Percentiles rank a stretch among this genome's conserved stretches.
phyloP scores from a whole-genome alignment of 2,888 invertebrate genomes.

The Ommatoiulus sabulosus region DNA sequence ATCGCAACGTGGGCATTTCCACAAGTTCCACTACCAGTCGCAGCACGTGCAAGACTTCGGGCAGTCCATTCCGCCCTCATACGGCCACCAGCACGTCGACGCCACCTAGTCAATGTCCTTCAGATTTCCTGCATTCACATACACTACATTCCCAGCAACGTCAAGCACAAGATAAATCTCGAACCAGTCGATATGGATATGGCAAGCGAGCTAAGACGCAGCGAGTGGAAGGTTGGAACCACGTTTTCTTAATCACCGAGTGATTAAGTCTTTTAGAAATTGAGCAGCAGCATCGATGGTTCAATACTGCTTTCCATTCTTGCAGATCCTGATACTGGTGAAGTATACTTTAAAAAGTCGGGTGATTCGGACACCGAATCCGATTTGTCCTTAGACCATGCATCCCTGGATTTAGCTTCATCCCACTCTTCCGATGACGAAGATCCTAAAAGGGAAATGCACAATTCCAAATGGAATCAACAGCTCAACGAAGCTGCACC shows the following conservation, averaged over 20 bases:
- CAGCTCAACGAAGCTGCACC: slow-evolving; percentile 48
- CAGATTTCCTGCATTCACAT: slow-evolving; percentile 55
- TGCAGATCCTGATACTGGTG: slow-evolving; percentile 64
- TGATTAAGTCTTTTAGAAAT: neutral
- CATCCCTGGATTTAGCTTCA: slow-evolving; percentile 84
- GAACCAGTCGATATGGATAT: slow-evolving; percentile 39
- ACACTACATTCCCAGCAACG: neutral
- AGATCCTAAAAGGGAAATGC: slow-evolving; percentile 67
- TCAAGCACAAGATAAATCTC: neutral
- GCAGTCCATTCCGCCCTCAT: slow-evolving; percentile 82
- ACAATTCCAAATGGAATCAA: slow-evolving; percentile 54
- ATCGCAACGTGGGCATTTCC: slow-evolving; percentile 83
- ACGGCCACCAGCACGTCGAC: slow-evolving; percentile 66
- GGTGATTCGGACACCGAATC: slow-evolving; percentile 82
- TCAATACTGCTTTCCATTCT: neutral
- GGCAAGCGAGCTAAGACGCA: neutral
- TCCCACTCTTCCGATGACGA: slow-evolving; percentile 95
- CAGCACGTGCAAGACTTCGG: slow-evolving; percentile 93
- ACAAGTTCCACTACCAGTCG: slow-evolving; percentile 94
- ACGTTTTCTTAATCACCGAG: neutral
- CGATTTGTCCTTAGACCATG: slow-evolving; percentile 67
- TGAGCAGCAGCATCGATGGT: neutral
- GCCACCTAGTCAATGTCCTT: slow-evolving; percentile 61
- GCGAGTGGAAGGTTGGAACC: slow-evolving; percentile 1
- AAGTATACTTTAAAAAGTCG: slow-evolving; percentile 62